These are phyloP conservation scores for Amphipyra tragopoginis DNA, from an alignment of 2,888 invertebrate genomes.

Conservation along the genomic window DNA sequence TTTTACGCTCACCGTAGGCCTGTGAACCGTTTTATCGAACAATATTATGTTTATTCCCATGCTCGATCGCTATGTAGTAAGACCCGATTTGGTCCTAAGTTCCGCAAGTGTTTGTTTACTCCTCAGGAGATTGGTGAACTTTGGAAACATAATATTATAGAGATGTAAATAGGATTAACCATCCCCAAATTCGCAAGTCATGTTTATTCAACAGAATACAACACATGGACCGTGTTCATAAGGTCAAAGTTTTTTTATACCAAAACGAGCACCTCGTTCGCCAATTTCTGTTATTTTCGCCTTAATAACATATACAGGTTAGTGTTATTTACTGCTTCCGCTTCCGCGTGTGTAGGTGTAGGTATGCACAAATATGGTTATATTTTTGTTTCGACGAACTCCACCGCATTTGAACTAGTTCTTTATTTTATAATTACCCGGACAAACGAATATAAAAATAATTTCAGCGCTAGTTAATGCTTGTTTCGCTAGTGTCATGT, in stretches of 20 bases:
- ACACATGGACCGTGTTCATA: too few relatives aligned
- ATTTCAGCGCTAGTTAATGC: conserved; percentile 28
- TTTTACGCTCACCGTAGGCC: conserved; percentile 65
- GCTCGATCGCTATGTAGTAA: conserved; percentile 15
- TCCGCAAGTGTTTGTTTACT: conserved; percentile 16
- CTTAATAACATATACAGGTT: conserved; percentile 17
- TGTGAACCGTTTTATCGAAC: conserved; percentile 69
- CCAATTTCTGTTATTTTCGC: conserved; percentile 22
- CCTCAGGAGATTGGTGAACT: neutral
- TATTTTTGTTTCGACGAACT: conserved; percentile 27
- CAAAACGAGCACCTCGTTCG: conserved; percentile 1
- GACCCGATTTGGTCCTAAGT: conserved; percentile 13
- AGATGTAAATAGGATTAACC: too few relatives aligned
- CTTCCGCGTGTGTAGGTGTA: conserved; percentile 28
- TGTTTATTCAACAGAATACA: too few relatives aligned
- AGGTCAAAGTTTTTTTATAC: too few relatives aligned
- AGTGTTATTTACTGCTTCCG: conserved; percentile 39
- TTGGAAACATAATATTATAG: neutral
- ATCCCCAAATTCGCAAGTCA: too few relatives aligned
- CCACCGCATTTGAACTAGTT: conserved; percentile 32
- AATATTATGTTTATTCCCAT: conserved; percentile 52
- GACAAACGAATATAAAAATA: conserved; percentile 17
- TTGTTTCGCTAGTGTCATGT: conserved; percentile 38
- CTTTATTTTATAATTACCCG: conserved; percentile 22
- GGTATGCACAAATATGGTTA: conserved; percentile 30